Percentiles rank a stretch among this genome's conserved stretches.
Evolutionary conservation across 2,113 vertebrate species (phyloP).

Genomic region (Corydoras maculifer): DNA sequence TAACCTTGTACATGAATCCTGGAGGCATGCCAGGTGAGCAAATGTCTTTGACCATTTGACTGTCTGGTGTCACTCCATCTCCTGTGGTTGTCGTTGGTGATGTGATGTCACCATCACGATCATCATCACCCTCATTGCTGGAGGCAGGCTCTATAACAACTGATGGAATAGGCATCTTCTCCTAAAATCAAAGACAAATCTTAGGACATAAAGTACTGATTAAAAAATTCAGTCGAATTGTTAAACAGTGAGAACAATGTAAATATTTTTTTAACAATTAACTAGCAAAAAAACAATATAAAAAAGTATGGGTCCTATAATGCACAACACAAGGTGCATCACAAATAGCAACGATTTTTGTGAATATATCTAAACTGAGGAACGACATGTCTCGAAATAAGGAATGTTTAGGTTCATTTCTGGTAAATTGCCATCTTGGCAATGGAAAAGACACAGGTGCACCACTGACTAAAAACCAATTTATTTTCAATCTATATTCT

Average conservation of each 20-base stretch:
- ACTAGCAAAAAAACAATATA: not conserved
- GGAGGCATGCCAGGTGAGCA: constrained; percentile 61
- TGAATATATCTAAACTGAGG: too few species aligned
- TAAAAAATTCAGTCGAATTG: not conserved
- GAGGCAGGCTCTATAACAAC: constrained; percentile 93
- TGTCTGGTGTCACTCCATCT: constrained; percentile 48
- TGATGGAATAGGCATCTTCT: constrained; percentile 82
- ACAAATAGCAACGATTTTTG: too few species aligned
- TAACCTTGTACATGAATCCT: constrained; percentile 84
- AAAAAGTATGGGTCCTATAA: too few species aligned
- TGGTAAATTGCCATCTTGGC: too few species aligned
- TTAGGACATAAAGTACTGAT: not conserved
- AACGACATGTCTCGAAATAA: too few species aligned
- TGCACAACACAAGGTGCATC: too few species aligned
- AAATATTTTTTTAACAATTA: too few species aligned
- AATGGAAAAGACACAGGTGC: too few species aligned
- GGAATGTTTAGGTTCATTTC: too few species aligned
- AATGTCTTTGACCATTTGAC: constrained; percentile 47
- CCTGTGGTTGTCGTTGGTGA: constrained; percentile 54
- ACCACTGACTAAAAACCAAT: too few species aligned
- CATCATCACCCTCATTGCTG: constrained; percentile 87
- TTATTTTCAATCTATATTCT: too few species aligned
- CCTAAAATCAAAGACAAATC: constrained; percentile 54
- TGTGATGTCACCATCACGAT: constrained; percentile 64
- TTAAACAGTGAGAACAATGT: too few species aligned